phyloP scores from a whole-genome alignment of 2,797 vertebrate genomes.

The Anguilla marmorata region DNA sequence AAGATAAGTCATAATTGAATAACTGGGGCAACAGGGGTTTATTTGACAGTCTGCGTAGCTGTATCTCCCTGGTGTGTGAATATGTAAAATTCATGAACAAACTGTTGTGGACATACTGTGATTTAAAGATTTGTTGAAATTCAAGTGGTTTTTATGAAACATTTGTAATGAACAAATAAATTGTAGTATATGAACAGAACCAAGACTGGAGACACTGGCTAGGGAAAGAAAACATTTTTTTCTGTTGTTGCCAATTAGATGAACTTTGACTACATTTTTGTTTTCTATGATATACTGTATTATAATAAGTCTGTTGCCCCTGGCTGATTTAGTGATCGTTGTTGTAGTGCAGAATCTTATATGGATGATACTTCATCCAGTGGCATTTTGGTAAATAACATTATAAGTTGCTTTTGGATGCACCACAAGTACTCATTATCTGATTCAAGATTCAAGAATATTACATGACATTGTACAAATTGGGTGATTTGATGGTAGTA shows the following conservation, averaged over 20 bases:
- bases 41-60: background rate
- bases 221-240: background rate
- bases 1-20: background rate
- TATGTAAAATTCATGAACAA: background rate
- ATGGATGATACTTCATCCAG: background rate
- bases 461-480: background rate
- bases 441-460: background rate
- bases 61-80: background rate
- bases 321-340: background rate
- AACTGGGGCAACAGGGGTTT: background rate
- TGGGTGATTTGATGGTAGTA: background rate
- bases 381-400: background rate
- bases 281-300: background rate
- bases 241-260: constrained; percentile 4
- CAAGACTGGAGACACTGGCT: background rate
- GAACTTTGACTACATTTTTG: background rate
- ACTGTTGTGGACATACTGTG: background rate
- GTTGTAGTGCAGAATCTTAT: background rate
- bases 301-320: background rate
- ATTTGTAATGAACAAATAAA: constrained; percentile 4
- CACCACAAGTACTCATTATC: background rate
- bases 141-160: background rate
- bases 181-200: background rate
- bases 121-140: background rate
- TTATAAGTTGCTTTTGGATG: background rate